These are phyloP conservation scores for Nemapogon koenigi DNA, from an alignment of 2,888 invertebrate genomes.

Conservation along the genomic window DNA sequence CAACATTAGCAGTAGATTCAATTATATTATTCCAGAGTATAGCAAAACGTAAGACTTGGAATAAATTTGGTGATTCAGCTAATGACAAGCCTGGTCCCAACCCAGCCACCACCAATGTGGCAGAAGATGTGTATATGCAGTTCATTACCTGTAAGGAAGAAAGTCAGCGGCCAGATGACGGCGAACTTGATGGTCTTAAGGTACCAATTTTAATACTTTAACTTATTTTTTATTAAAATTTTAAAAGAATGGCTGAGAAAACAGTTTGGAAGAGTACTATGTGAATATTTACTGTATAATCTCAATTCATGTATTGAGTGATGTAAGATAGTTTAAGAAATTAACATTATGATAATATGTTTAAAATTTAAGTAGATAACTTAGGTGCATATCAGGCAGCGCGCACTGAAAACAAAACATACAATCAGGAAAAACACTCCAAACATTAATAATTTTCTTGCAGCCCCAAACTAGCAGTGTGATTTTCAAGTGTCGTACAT, in stretches of 20 bases:
- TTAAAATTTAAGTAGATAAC: too few species aligned
- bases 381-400: too few species aligned
- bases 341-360: too few species aligned
- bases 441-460: too few species aligned
- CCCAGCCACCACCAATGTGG: slow-evolving; percentile 95
- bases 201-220: slow-evolving; percentile 27
- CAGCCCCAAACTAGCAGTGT: slow-evolving; percentile 71
- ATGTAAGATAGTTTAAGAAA: too few species aligned
- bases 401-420: too few species aligned
- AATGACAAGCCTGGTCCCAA: slow-evolving; percentile 97
- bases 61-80: slow-evolving; percentile 92
- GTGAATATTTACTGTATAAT: too few species aligned
- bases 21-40: slow-evolving; percentile 77
- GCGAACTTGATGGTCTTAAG: slow-evolving; percentile 84
- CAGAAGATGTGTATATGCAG: slow-evolving; percentile 96
- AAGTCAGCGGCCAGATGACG: slow-evolving; percentile 85
- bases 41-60: slow-evolving; percentile 92
- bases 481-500: slow-evolving; percentile 86
- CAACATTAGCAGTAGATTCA: too few species aligned
- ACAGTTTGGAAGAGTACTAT: too few species aligned
- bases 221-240: neutral
- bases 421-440: too few species aligned
- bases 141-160: slow-evolving; percentile 89
- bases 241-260: neutral
- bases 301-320: too few species aligned